Percentiles rank a stretch among this genome's conserved stretches.
phyloP scores from a whole-genome alignment of 2,113 vertebrate genomes.

The Nothoprocta perdicaria region DNA sequence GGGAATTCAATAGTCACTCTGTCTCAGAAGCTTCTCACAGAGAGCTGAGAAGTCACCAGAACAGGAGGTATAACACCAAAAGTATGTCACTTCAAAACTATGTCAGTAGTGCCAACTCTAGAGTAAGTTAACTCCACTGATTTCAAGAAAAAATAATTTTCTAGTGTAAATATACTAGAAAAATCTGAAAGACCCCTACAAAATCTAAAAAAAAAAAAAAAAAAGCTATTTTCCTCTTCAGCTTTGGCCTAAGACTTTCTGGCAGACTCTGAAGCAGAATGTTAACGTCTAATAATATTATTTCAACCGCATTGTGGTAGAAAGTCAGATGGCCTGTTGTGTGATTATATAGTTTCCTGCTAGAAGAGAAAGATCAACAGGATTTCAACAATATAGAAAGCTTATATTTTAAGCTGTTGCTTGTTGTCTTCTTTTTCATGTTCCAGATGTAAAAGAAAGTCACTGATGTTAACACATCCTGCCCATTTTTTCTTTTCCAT shows the following conservation, averaged over 20 bases:
- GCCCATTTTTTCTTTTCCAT: background rate
- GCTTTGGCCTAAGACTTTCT: background rate
- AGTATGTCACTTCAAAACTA: background rate
- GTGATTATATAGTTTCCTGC: background rate
- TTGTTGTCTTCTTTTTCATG: background rate
- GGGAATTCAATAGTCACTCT: background rate
- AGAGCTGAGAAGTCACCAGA: background rate
- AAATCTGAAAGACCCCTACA: background rate
- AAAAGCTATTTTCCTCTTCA: background rate
- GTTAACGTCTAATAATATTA: background rate
- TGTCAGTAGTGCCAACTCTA: background rate
- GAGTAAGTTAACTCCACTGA: background rate
- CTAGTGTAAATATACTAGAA: background rate
- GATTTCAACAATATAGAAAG: background rate
- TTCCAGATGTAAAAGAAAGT: constrained; percentile 17
- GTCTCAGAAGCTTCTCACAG: background rate
- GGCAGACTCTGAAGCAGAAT: background rate
- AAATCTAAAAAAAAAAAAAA: background rate
- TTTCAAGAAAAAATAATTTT: background rate
- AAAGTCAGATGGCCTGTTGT: background rate
- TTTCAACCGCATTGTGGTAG: background rate
- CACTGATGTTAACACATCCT: background rate
- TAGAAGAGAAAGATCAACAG: background rate
- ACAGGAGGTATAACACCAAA: background rate
- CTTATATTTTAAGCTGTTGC: background rate